A percentile compares a stretch with the other conserved stretches of the same genome.
These are phyloP conservation scores for Gastracanthus pulcherrimus DNA, from an alignment of 2,888 invertebrate genomes.

Conservation along the genomic window DNA sequence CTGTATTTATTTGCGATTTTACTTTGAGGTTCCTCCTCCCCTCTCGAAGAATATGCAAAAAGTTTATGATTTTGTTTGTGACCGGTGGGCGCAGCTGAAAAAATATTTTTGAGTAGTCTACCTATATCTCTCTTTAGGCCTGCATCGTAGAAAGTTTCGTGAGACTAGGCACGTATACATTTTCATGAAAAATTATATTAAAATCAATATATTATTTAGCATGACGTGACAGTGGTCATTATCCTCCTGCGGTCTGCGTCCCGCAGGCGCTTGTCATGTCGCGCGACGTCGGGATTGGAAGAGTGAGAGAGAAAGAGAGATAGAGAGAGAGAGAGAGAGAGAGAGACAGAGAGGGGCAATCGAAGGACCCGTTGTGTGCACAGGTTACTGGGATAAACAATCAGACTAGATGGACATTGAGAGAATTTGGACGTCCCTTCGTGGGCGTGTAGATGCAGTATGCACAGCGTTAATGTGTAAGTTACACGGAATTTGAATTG, in stretches of 20 bases:
- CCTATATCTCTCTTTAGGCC: neutral
- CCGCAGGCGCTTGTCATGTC: slow-evolving; percentile 3
- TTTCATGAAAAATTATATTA: no score
- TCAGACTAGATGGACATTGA: no score
- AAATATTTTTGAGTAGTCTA: neutral
- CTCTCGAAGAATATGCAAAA: no score
- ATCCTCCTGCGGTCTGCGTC: neutral
- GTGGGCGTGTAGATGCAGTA: neutral
- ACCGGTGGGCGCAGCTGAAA: neutral
- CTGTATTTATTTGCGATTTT: no score
- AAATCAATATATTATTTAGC: no score
- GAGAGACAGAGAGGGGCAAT: no score
- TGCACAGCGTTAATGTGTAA: neutral
- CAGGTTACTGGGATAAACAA: neutral
- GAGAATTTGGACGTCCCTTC: neutral
- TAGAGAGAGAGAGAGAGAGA: no score
- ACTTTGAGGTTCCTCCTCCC: no score
- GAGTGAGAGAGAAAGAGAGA: no score
- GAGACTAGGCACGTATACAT: no score
- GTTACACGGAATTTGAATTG: no score
- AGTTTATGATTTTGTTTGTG: no score
- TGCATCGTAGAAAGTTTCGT: neutral
- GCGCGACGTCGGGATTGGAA: neutral
- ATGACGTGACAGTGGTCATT: neutral
- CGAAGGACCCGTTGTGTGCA: neutral